These are phyloP conservation scores for Hanleya hanleyi DNA, from an alignment of 2,888 invertebrate genomes.

Conservation along the genomic window DNA sequence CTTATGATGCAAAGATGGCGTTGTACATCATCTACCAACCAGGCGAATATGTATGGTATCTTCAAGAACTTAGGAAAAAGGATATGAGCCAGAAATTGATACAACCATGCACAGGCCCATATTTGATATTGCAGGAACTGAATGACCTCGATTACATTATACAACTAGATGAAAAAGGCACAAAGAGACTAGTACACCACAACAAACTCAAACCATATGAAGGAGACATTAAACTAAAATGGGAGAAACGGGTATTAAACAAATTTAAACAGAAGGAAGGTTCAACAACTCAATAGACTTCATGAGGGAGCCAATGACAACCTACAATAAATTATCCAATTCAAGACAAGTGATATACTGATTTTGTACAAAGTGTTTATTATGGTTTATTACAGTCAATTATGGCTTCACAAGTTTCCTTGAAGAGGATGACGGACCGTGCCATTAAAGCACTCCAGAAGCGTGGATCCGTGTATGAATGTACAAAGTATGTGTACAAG, in stretches of 20 bases:
- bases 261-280: neutral
- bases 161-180: neutral
- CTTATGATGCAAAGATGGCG: conserved; percentile 18
- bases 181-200: neutral
- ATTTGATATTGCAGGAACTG: neutral
- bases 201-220: conserved; percentile 1
- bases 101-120: neutral
- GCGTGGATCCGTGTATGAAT: too few species aligned
- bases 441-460: too few species aligned
- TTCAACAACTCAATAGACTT: too few species aligned
- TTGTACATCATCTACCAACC: neutral
- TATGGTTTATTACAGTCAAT: too few species aligned
- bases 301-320: too few species aligned
- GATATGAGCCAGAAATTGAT: neutral
- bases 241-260: neutral
- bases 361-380: too few species aligned
- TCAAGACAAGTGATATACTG: too few species aligned
- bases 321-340: too few species aligned
- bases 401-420: too few species aligned
- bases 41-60: neutral
- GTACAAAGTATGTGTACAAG: too few species aligned
- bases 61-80: neutral
- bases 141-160: neutral
- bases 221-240: neutral
- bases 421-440: too few species aligned